Evolutionary conservation across 1,140 invertebrate species (phyloP).

Genomic region (Papilio aristodemus): DNA sequence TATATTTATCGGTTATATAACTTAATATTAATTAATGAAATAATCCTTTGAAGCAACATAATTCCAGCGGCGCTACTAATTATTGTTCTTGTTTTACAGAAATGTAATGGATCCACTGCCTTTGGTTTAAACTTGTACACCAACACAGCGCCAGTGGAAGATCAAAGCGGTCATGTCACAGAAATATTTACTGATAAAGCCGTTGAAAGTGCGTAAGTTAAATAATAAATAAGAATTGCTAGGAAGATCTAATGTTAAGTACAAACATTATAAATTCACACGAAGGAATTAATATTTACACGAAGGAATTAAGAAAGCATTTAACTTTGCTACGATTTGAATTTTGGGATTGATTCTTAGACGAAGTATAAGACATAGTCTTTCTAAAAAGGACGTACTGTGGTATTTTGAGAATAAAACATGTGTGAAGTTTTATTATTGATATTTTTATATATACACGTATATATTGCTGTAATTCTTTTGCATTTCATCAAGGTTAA

Average conservation of each 20-base stretch:
- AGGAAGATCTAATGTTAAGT: neutral
- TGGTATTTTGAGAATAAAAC: neutral
- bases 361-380: too few species aligned
- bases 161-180: conserved; percentile 84
- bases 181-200: conserved; percentile 87
- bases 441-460: too few species aligned
- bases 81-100: conserved; percentile 38
- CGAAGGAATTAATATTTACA: too few species aligned
- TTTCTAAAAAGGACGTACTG: too few species aligned
- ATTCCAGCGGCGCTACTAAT: neutral
- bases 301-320: too few species aligned
- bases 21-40: conserved; percentile 26
- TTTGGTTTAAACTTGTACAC: conserved; percentile 84
- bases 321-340: too few species aligned
- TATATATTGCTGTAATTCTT: too few species aligned
- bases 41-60: conserved; percentile 3
- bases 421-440: too few species aligned
- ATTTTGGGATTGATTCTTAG: too few species aligned
- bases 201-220: conserved; percentile 54
- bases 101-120: conserved; percentile 37
- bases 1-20: too few species aligned
- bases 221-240: conserved; percentile 21
- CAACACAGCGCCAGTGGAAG: conserved; percentile 81
- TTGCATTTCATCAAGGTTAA: too few species aligned
- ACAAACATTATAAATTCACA: too few species aligned